These are phyloP conservation scores for Acipenser oxyrinchus DNA, from an alignment of 2,797 vertebrate genomes.

Conservation along the genomic window DNA sequence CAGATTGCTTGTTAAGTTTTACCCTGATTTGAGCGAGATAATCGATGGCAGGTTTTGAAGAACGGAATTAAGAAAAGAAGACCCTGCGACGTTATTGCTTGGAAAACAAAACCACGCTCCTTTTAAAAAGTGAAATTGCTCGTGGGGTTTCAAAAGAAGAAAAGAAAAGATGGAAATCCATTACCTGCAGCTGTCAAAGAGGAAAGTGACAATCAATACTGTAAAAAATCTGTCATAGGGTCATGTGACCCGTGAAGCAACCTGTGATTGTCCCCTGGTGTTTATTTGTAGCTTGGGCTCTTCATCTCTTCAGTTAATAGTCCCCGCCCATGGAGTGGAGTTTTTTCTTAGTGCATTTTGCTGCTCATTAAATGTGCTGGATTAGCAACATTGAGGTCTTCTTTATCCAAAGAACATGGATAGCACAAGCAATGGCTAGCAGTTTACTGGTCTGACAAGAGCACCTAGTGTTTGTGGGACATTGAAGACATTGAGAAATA, in stretches of 20 bases:
- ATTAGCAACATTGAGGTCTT: too few species aligned
- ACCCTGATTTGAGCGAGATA: neutral
- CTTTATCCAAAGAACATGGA: too few species aligned
- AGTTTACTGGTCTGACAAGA: too few species aligned
- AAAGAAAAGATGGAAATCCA: neutral
- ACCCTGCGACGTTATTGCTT: too few species aligned
- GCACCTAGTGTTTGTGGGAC: too few species aligned
- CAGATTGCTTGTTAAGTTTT: too few species aligned
- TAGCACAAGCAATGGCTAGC: too few species aligned
- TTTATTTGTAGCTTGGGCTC: conserved; percentile 24
- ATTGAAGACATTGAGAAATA: too few species aligned
- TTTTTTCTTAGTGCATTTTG: too few species aligned
- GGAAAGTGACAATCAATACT: neutral
- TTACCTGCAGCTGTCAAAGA: neutral
- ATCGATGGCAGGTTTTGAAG: neutral
- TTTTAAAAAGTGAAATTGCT: neutral
- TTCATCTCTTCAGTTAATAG: conserved; percentile 40
- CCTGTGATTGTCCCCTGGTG: conserved; percentile 22
- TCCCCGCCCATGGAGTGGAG: conserved; percentile 33
- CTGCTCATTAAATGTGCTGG: too few species aligned
- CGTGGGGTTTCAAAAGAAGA: neutral
- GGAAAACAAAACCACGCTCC: too few species aligned
- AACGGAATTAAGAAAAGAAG: neutral
- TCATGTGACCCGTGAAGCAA: neutral
- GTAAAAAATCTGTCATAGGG: neutral